These are phyloP conservation scores for Plebejus melissa DNA, from an alignment of 2,888 invertebrate species.

Conservation along the genomic window DNA sequence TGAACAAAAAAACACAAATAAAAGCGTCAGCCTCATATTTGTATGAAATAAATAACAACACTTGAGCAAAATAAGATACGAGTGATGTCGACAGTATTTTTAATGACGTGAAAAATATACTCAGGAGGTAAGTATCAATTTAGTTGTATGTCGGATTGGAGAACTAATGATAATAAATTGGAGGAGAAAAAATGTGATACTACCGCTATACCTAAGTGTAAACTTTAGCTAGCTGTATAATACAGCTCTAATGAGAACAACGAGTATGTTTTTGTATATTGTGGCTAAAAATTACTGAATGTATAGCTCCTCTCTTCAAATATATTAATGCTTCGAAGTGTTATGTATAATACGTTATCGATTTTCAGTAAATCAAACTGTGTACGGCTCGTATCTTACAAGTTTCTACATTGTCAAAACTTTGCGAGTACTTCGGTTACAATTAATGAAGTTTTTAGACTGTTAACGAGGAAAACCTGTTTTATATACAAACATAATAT, in stretches of 20 bases:
- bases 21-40: neutral
- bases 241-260: neutral
- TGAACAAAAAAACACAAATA: neutral
- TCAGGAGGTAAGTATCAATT: constrained; percentile 15
- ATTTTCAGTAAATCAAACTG: neutral
- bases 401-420: constrained; percentile 19
- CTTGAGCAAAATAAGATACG: constrained; percentile 1
- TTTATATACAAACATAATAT: neutral
- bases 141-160: constrained; percentile 2
- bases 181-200: neutral
- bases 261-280: neutral
- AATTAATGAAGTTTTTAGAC: constrained; percentile 2
- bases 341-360: neutral
- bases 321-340: neutral
- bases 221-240: neutral
- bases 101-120: constrained; percentile 25
- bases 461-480: neutral
- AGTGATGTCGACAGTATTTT: constrained; percentile 8
- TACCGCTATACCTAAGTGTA: neutral
- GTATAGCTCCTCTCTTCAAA: neutral
- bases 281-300: neutral
- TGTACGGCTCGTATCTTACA: constrained; percentile 12
- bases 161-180: constrained; percentile 17
- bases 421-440: constrained; percentile 1
- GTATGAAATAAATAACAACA: constrained; percentile 18